A percentile compares a stretch with the other conserved stretches of the same genome.
Conservation (phyloP, 2,797 vertebrate genomes). For the Peromyscus aztecus region DNA sequence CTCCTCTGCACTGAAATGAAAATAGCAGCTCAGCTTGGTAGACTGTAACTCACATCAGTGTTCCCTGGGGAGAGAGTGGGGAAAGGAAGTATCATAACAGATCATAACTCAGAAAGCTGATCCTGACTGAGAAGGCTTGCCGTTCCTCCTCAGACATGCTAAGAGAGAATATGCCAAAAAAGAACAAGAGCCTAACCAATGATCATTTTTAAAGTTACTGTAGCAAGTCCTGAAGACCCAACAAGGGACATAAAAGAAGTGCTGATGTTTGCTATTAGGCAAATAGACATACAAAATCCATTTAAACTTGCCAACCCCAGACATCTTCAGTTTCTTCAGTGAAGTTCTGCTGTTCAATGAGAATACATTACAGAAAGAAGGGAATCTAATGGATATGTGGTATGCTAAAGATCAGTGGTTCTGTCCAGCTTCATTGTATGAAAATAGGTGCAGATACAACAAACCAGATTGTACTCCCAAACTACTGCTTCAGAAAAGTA, state of each 20-base stretch:
- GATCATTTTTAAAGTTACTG: constrained; percentile 36
- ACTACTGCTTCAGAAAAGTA: not conserved
- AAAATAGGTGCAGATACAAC: not conserved
- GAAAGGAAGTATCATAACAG: constrained; percentile 21
- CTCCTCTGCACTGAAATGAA: not conserved
- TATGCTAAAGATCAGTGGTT: not conserved
- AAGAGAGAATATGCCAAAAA: not conserved
- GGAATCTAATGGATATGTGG: not conserved
- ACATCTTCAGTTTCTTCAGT: constrained; percentile 50
- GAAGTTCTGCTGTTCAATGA: constrained; percentile 36
- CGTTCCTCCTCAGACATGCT: not conserved
- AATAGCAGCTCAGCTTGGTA: constrained; percentile 24
- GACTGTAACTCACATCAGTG: not conserved
- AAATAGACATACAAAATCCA: constrained; percentile 31
- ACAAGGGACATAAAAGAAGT: constrained; percentile 4
- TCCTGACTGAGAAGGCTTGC: not conserved
- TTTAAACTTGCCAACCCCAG: not conserved
- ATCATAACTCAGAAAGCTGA: not conserved
- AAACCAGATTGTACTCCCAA: not conserved
- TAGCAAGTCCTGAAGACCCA: constrained; percentile 41
- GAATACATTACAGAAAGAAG: not conserved
- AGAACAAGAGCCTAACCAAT: constrained; percentile 9
- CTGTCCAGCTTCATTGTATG: not conserved
- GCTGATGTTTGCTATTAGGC: constrained; percentile 47
- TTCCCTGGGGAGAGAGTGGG: not conserved